phyloP scores from a whole-genome alignment of 2,888 invertebrate genomes.

The Piscicola geometra region DNA sequence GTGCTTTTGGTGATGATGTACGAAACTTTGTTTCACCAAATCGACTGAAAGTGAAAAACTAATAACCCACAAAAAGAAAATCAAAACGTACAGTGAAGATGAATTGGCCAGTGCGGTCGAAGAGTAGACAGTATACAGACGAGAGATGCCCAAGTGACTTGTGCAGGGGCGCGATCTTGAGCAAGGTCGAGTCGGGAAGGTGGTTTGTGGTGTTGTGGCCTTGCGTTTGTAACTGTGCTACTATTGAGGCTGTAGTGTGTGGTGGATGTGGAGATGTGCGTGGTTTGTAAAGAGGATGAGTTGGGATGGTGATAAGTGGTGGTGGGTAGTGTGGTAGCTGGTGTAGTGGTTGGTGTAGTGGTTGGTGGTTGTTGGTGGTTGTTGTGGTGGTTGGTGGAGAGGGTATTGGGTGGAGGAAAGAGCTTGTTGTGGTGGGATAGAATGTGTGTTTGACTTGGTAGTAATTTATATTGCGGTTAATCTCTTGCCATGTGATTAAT shows the following conservation, averaged over 20 bases:
- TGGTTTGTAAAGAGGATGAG: conserved; percentile 65
- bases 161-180: conserved; percentile 57
- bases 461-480: too few species aligned
- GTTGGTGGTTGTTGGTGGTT: background rate
- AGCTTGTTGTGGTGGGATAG: too few species aligned
- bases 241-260: background rate
- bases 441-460: too few species aligned
- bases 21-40: too few species aligned
- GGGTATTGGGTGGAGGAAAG: too few species aligned
- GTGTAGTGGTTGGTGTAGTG: background rate
- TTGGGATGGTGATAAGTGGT: conserved; percentile 59
- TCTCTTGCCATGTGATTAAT: too few species aligned
- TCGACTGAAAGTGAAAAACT: background rate
- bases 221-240: background rate
- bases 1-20: too few species aligned
- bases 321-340: too few species aligned
- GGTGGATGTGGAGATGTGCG: conserved; percentile 60
- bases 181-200: conserved; percentile 58
- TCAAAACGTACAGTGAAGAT: conserved; percentile 73
- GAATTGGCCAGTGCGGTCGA: conserved; percentile 84
- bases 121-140: conserved; percentile 92
- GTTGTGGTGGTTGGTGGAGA: background rate
- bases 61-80: background rate
- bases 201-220: background rate
- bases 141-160: conserved; percentile 87